phyloP scores from a whole-genome alignment of 2,797 vertebrate species.

The Phalanger gymnotis region DNA sequence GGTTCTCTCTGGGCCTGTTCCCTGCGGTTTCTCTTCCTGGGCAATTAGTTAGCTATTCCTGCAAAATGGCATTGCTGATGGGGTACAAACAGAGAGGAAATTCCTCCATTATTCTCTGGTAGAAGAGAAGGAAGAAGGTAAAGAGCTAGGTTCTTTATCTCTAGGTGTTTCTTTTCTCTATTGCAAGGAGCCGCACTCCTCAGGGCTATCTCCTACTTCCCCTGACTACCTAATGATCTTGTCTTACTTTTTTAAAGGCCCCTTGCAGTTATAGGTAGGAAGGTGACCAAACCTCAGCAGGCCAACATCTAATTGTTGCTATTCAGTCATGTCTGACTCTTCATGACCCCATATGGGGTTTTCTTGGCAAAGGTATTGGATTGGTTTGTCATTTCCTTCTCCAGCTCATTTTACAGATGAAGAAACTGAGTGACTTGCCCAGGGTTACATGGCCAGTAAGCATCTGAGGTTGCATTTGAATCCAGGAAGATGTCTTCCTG shows the following conservation, averaged over 20 bases:
- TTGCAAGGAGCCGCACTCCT: not conserved
- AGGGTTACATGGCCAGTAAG: not conserved
- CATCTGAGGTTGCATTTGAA: not conserved
- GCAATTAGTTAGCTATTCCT: not conserved
- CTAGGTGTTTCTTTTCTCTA: not conserved
- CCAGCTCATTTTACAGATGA: not conserved
- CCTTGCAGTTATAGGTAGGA: not conserved
- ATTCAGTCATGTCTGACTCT: not conserved
- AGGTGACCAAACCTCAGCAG: not conserved
- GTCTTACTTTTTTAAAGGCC: not conserved
- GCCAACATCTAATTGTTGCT: not conserved
- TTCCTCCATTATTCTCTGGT: not conserved
- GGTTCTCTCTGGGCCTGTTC: not conserved
- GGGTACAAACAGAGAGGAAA: not conserved
- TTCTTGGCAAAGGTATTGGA: not conserved
- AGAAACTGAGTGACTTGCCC: not conserved
- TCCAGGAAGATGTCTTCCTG: not conserved
- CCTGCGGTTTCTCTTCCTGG: not conserved
- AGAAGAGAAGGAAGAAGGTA: not conserved
- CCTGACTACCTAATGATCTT: not conserved
- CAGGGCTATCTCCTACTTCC: not conserved
- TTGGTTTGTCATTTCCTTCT: not conserved
- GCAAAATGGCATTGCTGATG: not conserved
- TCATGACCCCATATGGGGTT: not conserved
- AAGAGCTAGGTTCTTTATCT: not conserved